These are phyloP conservation scores for Chanos chanos DNA, from an alignment of 2,797 vertebrate species.

Conservation along the genomic window DNA sequence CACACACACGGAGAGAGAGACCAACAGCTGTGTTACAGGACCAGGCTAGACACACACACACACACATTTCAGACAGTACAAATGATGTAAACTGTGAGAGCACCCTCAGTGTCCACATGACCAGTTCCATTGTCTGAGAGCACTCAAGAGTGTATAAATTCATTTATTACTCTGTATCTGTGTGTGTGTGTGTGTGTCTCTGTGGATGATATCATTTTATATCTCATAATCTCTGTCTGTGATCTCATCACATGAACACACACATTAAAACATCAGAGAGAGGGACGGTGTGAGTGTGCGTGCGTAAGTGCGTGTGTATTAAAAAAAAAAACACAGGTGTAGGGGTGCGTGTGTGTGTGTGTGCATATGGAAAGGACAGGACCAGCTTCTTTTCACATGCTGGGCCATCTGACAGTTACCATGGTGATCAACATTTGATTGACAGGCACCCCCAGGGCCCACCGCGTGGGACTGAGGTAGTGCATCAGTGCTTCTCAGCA, in stretches of 20 bases:
- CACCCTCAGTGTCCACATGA: constrained; percentile 32
- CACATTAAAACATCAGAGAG: too few relatives aligned
- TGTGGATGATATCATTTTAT: too few relatives aligned
- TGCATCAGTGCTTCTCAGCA: background rate
- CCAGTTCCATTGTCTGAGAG: constrained; percentile 31
- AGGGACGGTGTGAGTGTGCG: constrained; percentile 13
- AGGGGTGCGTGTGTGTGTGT: background rate
- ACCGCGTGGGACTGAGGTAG: background rate
- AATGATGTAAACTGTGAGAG: constrained; percentile 38
- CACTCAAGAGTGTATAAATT: constrained; percentile 12
- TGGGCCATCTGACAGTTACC: constrained; percentile 26
- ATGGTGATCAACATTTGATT: constrained; percentile 24
- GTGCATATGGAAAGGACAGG: constrained; percentile 17
- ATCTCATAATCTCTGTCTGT: too few relatives aligned
- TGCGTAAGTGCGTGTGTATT: background rate
- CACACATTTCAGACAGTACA: constrained; percentile 19
- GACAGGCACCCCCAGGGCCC: constrained; percentile 10
- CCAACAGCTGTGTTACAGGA: too few relatives aligned
- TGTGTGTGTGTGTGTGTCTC: constrained; percentile 20
- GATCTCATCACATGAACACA: too few relatives aligned
- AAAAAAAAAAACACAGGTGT: too few relatives aligned
- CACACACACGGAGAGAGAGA: constrained; percentile 6
- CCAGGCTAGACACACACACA: too few relatives aligned
- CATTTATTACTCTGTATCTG: constrained; percentile 20
- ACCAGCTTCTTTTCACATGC: constrained; percentile 18